Conservation (phyloP, 2,888 invertebrate genomes). For the Eilema caniola region DNA sequence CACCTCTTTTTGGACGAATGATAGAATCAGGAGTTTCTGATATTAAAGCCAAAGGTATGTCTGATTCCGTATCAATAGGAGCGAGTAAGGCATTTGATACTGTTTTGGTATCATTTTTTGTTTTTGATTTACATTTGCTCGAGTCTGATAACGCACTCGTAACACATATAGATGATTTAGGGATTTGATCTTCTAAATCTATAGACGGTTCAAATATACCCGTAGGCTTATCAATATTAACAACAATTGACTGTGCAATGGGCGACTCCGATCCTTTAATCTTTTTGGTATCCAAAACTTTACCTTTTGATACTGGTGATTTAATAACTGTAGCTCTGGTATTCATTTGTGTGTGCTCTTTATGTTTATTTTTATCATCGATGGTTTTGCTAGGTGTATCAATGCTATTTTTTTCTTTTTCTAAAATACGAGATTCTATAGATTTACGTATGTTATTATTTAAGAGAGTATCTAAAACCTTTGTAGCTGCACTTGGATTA, state of each 20-base stretch:
- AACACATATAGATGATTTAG: conserved; percentile 85
- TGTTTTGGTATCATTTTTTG: conserved; percentile 64
- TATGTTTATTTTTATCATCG: conserved; percentile 73
- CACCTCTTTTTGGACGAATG: conserved; percentile 78
- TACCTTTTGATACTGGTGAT: conserved; percentile 85
- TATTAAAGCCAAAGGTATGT: conserved; percentile 77
- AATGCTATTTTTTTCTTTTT: conserved; percentile 74
- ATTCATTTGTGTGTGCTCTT: conserved; percentile 74
- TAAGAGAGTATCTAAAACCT: conserved; percentile 82
- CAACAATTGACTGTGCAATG: conserved; percentile 67
- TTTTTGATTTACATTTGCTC: conserved; percentile 74
- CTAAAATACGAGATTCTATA: conserved; percentile 82
- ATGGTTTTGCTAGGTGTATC: conserved; percentile 59
- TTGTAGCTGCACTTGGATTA: conserved; percentile 83
- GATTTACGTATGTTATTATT: conserved; percentile 84
- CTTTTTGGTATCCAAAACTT: conserved; percentile 81
- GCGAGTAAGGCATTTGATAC: conserved; percentile 62
- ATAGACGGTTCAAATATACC: conserved; percentile 91
- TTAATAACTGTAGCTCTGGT: conserved; percentile 87
- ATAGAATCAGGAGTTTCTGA: conserved; percentile 77
- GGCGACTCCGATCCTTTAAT: conserved; percentile 65
- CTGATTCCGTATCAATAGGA: conserved; percentile 77
- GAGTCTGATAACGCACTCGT: conserved; percentile 70
- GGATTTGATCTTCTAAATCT: conserved; percentile 90
- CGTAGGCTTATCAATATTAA: conserved; percentile 86